Percentiles rank a stretch among this genome's conserved stretches.
Evolutionary conservation across 2,888 invertebrate species (phyloP).

Genomic region (Habrosyne pyritoides): DNA sequence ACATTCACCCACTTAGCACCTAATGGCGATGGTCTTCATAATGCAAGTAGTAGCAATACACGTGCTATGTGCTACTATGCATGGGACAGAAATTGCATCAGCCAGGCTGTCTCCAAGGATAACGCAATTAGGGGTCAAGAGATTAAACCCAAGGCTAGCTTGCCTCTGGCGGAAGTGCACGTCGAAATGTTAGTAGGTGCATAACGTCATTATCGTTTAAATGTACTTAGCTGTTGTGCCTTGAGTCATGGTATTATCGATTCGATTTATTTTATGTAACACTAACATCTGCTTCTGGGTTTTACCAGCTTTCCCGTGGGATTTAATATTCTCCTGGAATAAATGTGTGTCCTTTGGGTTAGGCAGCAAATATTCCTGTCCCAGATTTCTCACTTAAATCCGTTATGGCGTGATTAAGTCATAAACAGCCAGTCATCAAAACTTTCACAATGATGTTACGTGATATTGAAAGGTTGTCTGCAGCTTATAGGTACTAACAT

Average conservation of each 20-base stretch:
- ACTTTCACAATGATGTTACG: no score
- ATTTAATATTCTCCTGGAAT: no score
- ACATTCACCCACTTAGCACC: neutral
- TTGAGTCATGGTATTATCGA: neutral
- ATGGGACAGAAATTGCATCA: slow-evolving; percentile 17
- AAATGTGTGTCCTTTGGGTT: no score
- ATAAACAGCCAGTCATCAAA: no score
- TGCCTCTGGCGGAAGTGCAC: no score
- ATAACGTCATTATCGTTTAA: neutral
- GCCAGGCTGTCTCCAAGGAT: slow-evolving; percentile 6
- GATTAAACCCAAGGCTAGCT: slow-evolving; percentile 14
- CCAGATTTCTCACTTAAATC: no score
- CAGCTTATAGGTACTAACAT: no score
- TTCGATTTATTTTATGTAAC: neutral
- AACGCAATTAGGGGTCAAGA: slow-evolving; percentile 23
- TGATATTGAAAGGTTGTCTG: no score
- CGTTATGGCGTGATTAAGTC: no score
- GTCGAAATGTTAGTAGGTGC: neutral
- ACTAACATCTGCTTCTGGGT: no score
- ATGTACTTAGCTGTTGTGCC: neutral
- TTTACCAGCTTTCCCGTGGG: no score
- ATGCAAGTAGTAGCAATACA: slow-evolving; percentile 13
- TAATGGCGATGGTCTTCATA: slow-evolving; percentile 3
- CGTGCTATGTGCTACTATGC: slow-evolving; percentile 7
- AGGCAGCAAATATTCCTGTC: no score